Evolutionary conservation across 2,797 vertebrate species (phyloP).

Genomic region (Gallirallus australis): DNA sequence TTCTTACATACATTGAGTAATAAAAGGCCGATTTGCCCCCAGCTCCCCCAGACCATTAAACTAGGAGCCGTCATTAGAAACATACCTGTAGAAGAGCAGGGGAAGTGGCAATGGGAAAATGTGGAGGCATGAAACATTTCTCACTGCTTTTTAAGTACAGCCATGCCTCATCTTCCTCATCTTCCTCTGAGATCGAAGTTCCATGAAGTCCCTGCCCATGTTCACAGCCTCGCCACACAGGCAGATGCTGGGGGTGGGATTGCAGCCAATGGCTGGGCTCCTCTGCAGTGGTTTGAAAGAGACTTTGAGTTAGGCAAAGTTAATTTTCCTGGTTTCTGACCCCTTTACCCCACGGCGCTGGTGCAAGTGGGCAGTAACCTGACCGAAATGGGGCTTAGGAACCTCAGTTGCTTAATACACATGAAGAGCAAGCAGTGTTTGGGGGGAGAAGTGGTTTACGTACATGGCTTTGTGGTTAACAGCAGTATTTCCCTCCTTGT

Average conservation of each 20-base stretch:
- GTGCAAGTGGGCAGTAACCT: neutral
- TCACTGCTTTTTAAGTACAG: neutral
- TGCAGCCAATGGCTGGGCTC: neutral
- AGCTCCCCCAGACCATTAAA: neutral
- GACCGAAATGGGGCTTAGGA: neutral
- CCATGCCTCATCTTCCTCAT: neutral
- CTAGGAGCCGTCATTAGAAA: neutral
- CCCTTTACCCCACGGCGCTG: neutral
- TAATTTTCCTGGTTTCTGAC: neutral
- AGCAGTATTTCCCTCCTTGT: neutral
- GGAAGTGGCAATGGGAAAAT: neutral
- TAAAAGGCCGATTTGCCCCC: neutral
- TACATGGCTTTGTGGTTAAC: neutral
- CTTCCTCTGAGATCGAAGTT: neutral
- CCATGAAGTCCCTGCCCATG: neutral
- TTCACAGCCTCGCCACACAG: neutral
- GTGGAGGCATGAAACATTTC: neutral
- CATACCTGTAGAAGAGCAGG: neutral
- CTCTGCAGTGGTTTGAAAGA: neutral
- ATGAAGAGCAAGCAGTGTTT: neutral
- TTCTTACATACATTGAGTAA: neutral
- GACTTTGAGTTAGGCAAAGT: neutral
- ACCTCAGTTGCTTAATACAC: neutral
- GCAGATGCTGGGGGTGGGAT: neutral
- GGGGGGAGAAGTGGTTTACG: neutral